These are phyloP conservation scores for Nothocercus julius DNA, from an alignment of 2,113 vertebrate genomes.

Conservation along the genomic window DNA sequence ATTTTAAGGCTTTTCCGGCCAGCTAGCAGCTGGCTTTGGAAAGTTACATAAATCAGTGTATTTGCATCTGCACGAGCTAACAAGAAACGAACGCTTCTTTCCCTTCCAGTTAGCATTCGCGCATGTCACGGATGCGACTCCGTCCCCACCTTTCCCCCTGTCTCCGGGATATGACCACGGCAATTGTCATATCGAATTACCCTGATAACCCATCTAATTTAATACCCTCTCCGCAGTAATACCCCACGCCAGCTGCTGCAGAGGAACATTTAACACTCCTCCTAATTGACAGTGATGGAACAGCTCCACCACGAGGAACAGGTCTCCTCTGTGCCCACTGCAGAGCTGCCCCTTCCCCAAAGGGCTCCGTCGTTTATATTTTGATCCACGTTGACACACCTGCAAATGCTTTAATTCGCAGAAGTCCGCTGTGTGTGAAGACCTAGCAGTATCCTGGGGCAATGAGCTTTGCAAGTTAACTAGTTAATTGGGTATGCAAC, in stretches of 20 bases:
- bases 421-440: rapidly evolving
- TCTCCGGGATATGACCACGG: background rate
- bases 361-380: rapidly evolving
- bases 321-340: background rate
- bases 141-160: constrained; percentile 17
- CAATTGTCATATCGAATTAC: constrained; percentile 44
- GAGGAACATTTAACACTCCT: background rate
- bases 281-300: constrained; percentile 29
- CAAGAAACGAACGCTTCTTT: constrained; percentile 14
- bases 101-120: background rate
- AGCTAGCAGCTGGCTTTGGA: background rate
- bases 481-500: rapidly evolving
- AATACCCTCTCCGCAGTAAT: background rate
- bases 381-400: background rate
- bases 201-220: background rate
- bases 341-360: background rate
- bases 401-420: rapidly evolving
- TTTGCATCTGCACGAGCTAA: background rate
- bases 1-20: background rate
- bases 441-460: background rate
- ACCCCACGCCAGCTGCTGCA: constrained; percentile 24
- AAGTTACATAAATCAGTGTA: constrained; percentile 1
- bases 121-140: background rate
- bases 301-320: constrained; percentile 40
- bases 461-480: background rate